These are phyloP conservation scores for Fundulus diaphanus DNA, from an alignment of 2,797 vertebrate species.

Conservation along the genomic window DNA sequence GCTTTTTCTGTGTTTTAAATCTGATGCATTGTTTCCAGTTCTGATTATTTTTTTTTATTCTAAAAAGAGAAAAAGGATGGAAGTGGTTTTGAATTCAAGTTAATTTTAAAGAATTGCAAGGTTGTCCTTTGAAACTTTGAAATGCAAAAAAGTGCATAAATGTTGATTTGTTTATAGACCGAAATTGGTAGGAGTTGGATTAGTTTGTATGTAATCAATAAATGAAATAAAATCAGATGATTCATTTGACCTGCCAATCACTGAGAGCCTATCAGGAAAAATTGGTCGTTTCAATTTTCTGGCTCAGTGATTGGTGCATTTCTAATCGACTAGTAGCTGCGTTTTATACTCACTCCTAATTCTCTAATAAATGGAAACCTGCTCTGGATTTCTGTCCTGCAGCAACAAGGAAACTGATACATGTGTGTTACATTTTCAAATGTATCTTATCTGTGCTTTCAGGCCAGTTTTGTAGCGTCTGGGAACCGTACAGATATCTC, in stretches of 20 bases:
- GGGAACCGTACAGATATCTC: conserved; percentile 99
- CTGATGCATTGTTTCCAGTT: neutral
- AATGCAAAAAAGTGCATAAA: neutral
- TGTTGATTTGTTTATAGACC: neutral
- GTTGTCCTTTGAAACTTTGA: neutral
- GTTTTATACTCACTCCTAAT: neutral
- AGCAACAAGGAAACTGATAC: neutral
- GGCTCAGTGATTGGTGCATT: neutral
- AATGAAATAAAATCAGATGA: neutral
- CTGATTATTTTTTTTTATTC: neutral
- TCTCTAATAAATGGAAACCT: neutral
- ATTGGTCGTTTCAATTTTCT: neutral
- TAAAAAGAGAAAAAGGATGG: neutral
- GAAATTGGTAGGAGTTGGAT: neutral
- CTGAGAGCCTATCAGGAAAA: neutral
- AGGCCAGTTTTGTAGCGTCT: conserved; percentile 99
- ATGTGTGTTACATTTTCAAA: conserved; percentile 25
- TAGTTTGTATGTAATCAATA: neutral
- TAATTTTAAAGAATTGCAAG: neutral
- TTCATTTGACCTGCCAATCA: neutral
- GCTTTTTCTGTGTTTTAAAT: neutral
- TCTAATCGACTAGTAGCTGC: neutral
- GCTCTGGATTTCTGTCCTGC: neutral
- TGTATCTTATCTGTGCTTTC: conserved; percentile 60
- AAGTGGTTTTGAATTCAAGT: neutral